A percentile compares a stretch with the other conserved stretches of the same genome.
Conservation (phyloP, 2,113 vertebrate species). For the Nematolebias whitei region DNA sequence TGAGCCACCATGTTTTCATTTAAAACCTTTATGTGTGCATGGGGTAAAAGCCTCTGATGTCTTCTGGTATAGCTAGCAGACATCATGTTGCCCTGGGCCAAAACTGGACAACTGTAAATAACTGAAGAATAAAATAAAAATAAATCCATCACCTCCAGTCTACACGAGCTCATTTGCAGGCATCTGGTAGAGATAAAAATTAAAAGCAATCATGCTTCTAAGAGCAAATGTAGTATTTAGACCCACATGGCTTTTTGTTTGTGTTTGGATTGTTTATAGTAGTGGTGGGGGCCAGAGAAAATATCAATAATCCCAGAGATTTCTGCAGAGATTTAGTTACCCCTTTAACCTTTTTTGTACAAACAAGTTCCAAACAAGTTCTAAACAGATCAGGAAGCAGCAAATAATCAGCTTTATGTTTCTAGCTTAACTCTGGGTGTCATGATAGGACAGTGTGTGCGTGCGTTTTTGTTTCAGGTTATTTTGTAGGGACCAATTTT, state of each 20-base stretch:
- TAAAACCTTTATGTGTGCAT: conserved; percentile 24
- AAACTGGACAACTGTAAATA: too few relatives aligned
- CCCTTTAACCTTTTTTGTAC: conserved; percentile 7
- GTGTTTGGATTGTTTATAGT: conserved; percentile 2
- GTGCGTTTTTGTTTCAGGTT: too few relatives aligned
- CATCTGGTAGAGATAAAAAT: neutral
- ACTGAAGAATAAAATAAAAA: neutral
- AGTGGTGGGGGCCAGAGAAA: conserved; percentile 14
- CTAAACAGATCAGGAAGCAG: conserved; percentile 26
- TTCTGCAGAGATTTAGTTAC: neutral
- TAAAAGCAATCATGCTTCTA: too few relatives aligned
- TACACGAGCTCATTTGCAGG: neutral
- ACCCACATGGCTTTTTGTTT: neutral
- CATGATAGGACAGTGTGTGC: conserved; percentile 43
- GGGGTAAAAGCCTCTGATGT: too few relatives aligned
- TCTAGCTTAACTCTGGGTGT: conserved; percentile 45
- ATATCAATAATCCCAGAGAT: too few relatives aligned
- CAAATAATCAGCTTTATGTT: conserved; percentile 32
- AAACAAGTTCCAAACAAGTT: conserved; percentile 8
- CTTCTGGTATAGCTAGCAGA: too few relatives aligned
- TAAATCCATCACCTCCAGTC: too few relatives aligned
- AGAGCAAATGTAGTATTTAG: neutral
- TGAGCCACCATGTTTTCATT: conserved; percentile 62
- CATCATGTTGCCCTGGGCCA: too few relatives aligned
- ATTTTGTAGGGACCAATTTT: too few relatives aligned